phyloP scores from a whole-genome alignment of 2,113 vertebrate genomes.

The Indicator indicator region DNA sequence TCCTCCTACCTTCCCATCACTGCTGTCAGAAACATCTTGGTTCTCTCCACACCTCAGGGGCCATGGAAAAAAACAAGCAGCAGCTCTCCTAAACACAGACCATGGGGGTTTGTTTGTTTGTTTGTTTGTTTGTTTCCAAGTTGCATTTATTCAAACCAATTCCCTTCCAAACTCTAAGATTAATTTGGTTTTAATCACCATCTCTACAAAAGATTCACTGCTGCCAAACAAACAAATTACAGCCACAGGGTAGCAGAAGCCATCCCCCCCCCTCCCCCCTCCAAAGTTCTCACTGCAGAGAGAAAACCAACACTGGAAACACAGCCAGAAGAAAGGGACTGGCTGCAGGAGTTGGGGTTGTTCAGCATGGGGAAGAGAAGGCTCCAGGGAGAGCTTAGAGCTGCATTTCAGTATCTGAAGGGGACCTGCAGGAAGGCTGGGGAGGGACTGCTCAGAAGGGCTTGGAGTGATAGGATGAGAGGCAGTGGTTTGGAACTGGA shows the following conservation, averaged over 20 bases:
- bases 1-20: conserved; percentile 31
- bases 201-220: background rate
- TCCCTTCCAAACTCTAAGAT: too few relatives aligned
- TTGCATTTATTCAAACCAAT: too few relatives aligned
- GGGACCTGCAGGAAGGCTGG: too few relatives aligned
- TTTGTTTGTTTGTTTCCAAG: too few relatives aligned
- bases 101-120: background rate
- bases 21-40: conserved; percentile 46
- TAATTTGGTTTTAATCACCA: too few relatives aligned
- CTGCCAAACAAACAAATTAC: background rate
- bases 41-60: conserved; percentile 14
- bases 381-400: too few relatives aligned
- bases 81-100: background rate
- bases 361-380: too few relatives aligned
- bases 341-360: too few relatives aligned
- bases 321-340: background rate
- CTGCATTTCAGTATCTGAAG: too few relatives aligned
- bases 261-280: background rate
- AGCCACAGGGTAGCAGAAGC: background rate
- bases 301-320: background rate
- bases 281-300: background rate
- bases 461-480: too few relatives aligned
- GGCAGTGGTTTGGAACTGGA: too few relatives aligned
- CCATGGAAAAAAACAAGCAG: background rate
- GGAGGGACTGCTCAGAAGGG: too few relatives aligned